These are phyloP conservation scores for Graptemys geographica DNA, from an alignment of 2,797 vertebrate species.

Conservation along the genomic window DNA sequence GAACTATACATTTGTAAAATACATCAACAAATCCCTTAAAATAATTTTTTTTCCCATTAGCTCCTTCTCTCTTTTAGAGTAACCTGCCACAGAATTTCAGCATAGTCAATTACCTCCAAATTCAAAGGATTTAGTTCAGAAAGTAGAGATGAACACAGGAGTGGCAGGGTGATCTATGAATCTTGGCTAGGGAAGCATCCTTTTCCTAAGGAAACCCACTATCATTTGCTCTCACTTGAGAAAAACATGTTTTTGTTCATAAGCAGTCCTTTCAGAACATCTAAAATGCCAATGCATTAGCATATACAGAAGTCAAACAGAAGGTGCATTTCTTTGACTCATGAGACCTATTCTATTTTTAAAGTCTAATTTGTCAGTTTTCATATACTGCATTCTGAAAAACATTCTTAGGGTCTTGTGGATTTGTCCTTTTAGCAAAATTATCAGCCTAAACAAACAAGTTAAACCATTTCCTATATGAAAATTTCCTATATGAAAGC, in stretches of 20 bases:
- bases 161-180: not conserved
- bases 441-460: not conserved
- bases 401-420: not conserved
- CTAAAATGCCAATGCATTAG: not conserved
- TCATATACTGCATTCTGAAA: not conserved
- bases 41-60: conserved; percentile 28
- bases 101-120: not conserved
- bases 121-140: not conserved
- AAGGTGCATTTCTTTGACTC: not conserved
- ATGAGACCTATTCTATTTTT: not conserved
- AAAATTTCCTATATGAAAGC: not conserved
- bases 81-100: not conserved
- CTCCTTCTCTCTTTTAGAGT: not conserved
- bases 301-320: not conserved
- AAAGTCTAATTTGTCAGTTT: not conserved
- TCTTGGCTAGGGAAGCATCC: not conserved
- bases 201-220: not conserved
- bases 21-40: conserved; percentile 34
- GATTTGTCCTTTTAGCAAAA: not conserved
- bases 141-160: not conserved
- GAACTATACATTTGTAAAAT: conserved; percentile 38
- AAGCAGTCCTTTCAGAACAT: not conserved
- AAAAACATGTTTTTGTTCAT: not conserved
- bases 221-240: not conserved
- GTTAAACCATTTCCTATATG: not conserved